Conservation (phyloP, 2,113 vertebrate species). For the Rhea pennata region DNA sequence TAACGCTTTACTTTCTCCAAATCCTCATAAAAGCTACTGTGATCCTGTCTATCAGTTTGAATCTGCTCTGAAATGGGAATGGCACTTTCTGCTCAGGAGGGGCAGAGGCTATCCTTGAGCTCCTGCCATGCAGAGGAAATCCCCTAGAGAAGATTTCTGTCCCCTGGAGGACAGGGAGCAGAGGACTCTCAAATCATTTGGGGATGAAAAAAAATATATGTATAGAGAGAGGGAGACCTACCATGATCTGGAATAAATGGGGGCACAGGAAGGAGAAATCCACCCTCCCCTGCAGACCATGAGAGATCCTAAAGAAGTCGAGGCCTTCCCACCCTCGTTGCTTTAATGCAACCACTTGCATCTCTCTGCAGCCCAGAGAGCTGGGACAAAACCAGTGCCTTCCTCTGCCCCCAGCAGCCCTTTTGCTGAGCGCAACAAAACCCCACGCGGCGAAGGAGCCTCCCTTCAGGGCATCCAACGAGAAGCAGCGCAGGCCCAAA, state of each 20-base stretch:
- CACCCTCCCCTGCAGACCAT: too few relatives aligned
- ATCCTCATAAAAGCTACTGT: conserved; percentile 16
- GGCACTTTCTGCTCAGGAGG: neutral
- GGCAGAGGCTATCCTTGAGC: neutral
- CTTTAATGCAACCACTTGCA: neutral
- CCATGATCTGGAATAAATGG: too few relatives aligned
- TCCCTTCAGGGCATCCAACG: neutral
- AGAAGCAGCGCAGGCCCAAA: neutral
- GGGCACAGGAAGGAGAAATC: too few relatives aligned
- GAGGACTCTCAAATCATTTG: neutral
- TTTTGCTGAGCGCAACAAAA: neutral
- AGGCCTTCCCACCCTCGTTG: neutral
- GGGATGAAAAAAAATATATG: neutral
- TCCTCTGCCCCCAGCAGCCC: neutral
- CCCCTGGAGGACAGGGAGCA: neutral
- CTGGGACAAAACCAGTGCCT: neutral
- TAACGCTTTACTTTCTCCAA: neutral
- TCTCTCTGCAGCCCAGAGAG: neutral
- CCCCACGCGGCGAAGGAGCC: neutral
- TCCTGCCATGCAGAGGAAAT: neutral
- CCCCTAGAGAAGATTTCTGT: neutral
- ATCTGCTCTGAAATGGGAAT: neutral
- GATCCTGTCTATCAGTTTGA: neutral
- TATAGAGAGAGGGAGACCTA: neutral
- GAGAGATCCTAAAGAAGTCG: neutral